phyloP scores from a whole-genome alignment of 1,140 invertebrate genomes.

The Tetranychus urticae region DNA sequence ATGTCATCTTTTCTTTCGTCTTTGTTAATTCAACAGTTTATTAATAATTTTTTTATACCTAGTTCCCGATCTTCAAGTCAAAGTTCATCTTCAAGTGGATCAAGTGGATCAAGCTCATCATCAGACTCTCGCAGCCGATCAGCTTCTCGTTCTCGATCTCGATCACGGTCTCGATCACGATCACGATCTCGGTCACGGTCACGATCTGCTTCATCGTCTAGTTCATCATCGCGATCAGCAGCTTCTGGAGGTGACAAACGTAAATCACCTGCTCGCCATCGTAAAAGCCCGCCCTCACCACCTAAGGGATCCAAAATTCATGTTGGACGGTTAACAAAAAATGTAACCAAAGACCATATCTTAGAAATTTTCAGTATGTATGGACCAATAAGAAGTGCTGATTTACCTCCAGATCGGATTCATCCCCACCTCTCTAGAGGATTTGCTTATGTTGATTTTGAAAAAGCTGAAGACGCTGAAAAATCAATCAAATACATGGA shows the following conservation, averaged over 20 bases:
- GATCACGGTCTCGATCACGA: background rate
- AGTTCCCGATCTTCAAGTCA: constrained; percentile 36
- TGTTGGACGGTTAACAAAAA: constrained; percentile 66
- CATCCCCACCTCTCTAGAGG: constrained; percentile 63
- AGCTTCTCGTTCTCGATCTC: background rate
- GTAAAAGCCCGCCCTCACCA: constrained; percentile 45
- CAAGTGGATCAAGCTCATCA: background rate
- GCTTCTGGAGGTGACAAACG: background rate
- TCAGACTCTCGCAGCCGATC: background rate
- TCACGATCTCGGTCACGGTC: constrained; percentile 6
- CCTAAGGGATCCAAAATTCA: constrained; percentile 68
- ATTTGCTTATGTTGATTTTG: constrained; percentile 85
- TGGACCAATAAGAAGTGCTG: constrained; percentile 65
- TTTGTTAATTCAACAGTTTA: background rate
- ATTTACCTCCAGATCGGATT: constrained; percentile 61
- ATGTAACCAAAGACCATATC: constrained; percentile 71
- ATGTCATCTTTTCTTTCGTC: background rate
- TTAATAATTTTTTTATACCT: constrained; percentile 23
- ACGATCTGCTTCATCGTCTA: constrained; percentile 13
- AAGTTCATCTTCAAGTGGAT: constrained; percentile 22
- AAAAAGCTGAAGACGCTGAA: constrained; percentile 76
- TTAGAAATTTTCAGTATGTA: constrained; percentile 83
- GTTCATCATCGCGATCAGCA: constrained; percentile 7
- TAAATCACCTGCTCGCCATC: constrained; percentile 28
- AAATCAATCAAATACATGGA: constrained; percentile 99